These are phyloP conservation scores for Hirudinaria manillensis DNA, from an alignment of 2,888 invertebrate species.

Conservation along the genomic window DNA sequence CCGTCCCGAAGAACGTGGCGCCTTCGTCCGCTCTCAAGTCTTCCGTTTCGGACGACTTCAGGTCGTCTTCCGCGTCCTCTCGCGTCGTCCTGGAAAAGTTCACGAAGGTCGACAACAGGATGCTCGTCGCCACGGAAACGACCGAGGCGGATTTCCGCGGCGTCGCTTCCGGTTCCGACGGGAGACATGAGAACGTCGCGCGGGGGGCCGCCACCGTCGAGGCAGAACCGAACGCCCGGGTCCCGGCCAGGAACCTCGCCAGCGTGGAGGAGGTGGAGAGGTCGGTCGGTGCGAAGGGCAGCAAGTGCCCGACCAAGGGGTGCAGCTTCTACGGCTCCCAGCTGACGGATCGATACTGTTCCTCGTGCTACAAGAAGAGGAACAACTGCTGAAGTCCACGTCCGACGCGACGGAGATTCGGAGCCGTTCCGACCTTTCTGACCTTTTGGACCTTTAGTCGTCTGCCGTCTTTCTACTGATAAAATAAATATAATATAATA, in stretches of 20 bases:
- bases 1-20: background rate
- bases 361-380: conserved; percentile 2
- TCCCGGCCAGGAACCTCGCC: background rate
- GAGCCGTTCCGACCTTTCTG: too few species aligned
- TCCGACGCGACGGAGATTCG: too few species aligned
- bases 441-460: too few species aligned
- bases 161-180: background rate
- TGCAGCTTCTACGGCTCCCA: background rate
- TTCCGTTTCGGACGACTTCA: conserved; percentile 19
- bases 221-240: background rate
- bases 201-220: background rate
- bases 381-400: too few species aligned
- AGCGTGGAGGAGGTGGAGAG: background rate
- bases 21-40: background rate
- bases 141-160: conserved; percentile 1
- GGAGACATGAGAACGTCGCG: background rate
- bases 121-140: conserved; percentile 12
- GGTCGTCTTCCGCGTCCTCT: background rate
- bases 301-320: background rate
- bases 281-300: background rate
- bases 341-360: background rate
- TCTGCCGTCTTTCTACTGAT: too few species aligned
- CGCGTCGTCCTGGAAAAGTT: conserved; percentile 16
- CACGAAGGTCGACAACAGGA: conserved; percentile 27
- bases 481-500: too few species aligned